phyloP scores from a whole-genome alignment of 2,113 vertebrate species.

The Paramisgurnus dabryanus region DNA sequence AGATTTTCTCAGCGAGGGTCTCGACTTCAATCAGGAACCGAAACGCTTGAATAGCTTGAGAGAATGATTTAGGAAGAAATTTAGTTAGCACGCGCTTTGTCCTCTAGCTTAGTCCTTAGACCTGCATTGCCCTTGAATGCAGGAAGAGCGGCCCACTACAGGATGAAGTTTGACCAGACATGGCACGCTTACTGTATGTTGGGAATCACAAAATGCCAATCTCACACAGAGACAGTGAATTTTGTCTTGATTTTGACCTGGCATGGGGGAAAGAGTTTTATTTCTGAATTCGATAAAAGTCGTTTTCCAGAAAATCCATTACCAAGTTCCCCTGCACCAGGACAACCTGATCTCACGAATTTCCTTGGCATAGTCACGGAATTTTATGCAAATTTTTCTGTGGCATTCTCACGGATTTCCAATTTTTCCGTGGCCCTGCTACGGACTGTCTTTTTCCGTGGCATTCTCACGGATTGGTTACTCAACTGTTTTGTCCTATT shows the following conservation, averaged over 20 bases:
- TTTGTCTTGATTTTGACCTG: background rate
- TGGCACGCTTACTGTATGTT: background rate
- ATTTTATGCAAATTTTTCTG: no score
- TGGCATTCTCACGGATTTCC: no score
- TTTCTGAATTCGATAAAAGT: background rate
- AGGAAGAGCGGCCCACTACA: background rate
- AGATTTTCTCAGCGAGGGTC: background rate
- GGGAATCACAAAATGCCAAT: background rate
- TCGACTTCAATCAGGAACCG: slow-evolving; percentile 25
- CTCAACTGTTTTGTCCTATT: no score
- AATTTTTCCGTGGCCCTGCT: no score
- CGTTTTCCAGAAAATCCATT: slow-evolving; percentile 23
- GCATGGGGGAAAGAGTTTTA: background rate
- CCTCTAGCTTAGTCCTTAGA: slow-evolving; percentile 23
- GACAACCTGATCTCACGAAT: no score
- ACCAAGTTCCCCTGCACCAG: background rate
- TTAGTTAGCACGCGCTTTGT: slow-evolving; percentile 1
- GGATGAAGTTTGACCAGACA: slow-evolving; percentile 7
- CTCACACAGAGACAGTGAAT: background rate
- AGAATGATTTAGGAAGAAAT: slow-evolving; percentile 10
- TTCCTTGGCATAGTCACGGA: no score
- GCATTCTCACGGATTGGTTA: no score
- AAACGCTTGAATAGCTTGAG: slow-evolving; percentile 26
- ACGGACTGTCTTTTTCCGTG: no score
- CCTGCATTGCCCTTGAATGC: slow-evolving; percentile 20